Conservation (phyloP, 2,888 invertebrate species). For the Aphodius sticticus region DNA sequence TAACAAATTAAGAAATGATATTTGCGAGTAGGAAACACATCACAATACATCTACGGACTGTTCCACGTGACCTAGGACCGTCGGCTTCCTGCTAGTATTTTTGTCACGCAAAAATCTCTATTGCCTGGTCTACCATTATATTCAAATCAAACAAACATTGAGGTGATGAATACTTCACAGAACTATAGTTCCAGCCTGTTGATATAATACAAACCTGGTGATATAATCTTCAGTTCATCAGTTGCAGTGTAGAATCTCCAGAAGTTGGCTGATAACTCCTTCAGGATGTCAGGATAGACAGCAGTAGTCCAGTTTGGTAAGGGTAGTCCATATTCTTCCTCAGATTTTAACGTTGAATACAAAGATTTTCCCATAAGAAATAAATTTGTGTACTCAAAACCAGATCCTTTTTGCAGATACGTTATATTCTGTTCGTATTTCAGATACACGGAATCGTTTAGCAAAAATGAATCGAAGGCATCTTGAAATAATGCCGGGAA, state of each 20-base stretch:
- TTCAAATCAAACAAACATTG: no score
- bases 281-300: conserved; percentile 10
- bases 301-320: conserved; percentile 7
- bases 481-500: not conserved
- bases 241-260: not conserved
- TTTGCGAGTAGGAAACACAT: no score
- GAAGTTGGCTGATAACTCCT: not conserved
- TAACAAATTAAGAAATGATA: no score
- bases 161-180: no score
- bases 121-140: no score
- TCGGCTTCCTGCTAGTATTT: no score
- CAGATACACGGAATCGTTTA: not conserved
- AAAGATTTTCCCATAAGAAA: not conserved
- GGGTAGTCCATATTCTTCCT: conserved; percentile 4
- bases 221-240: not conserved
- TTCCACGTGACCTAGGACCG: no score
- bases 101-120: no score
- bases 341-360: conserved; percentile 14
- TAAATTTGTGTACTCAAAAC: not conserved
- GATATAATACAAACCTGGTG: not conserved
- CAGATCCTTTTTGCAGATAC: not conserved
- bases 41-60: no score
- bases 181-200: no score
- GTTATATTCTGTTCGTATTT: not conserved
- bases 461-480: not conserved